Conservation (phyloP, 2,113 vertebrate species). For the Pterophyllum scalare region DNA sequence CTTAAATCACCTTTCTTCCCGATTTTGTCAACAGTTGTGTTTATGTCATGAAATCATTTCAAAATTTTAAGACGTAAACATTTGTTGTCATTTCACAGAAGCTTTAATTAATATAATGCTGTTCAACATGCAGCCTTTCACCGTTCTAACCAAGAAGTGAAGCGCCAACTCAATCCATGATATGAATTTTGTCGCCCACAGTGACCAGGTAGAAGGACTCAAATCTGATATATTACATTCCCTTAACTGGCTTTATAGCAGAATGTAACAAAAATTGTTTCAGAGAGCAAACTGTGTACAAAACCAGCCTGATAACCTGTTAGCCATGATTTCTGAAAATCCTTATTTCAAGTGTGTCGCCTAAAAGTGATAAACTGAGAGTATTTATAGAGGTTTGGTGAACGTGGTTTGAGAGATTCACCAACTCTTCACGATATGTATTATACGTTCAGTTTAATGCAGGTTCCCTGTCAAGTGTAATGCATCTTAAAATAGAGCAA, state of each 20-base stretch:
- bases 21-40: neutral
- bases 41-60: neutral
- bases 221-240: neutral
- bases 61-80: neutral
- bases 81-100: neutral
- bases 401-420: neutral
- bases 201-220: neutral
- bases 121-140: neutral
- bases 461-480: neutral
- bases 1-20: neutral
- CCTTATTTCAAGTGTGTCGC: neutral
- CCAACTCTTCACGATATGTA: neutral
- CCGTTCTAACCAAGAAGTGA: neutral
- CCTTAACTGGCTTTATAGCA: neutral
- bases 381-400: neutral
- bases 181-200: neutral
- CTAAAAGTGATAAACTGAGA: neutral
- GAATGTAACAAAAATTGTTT: too few species aligned
- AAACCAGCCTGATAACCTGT: too few species aligned
- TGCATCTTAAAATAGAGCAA: conserved; percentile 21
- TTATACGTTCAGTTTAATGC: neutral
- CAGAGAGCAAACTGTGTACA: neutral
- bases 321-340: neutral
- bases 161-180: neutral
- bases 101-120: neutral